Conservation (phyloP, 2,113 vertebrate species). For the Microcebus griseorufus region DNA sequence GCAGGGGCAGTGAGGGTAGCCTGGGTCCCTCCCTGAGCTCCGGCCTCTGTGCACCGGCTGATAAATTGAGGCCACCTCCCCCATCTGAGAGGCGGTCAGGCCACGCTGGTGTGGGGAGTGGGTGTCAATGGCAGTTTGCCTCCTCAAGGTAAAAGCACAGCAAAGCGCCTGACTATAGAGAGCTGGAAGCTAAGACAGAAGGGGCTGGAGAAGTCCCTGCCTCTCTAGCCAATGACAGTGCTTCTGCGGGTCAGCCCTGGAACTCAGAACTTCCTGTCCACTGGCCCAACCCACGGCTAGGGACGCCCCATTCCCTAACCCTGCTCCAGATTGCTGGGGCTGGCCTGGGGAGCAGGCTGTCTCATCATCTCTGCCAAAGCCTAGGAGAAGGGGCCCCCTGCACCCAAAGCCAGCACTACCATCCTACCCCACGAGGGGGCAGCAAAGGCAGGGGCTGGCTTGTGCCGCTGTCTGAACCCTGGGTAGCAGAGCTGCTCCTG, state of each 20-base stretch:
- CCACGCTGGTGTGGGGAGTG: neutral
- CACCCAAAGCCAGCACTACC: neutral
- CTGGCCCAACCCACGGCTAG: neutral
- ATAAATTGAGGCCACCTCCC: neutral
- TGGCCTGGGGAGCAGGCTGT: neutral
- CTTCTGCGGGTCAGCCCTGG: neutral
- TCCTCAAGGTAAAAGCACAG: neutral
- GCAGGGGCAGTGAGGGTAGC: neutral
- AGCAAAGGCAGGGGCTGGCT: neutral
- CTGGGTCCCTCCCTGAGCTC: neutral
- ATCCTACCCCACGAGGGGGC: constrained; percentile 46
- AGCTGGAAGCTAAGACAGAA: neutral
- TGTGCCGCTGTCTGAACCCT: neutral
- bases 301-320: neutral
- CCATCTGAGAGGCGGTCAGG: neutral
- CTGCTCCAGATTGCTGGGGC: neutral
- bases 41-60: neutral
- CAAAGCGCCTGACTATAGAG: neutral
- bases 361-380: neutral
- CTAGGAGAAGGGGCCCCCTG: neutral
- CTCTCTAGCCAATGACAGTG: neutral
- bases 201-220: neutral
- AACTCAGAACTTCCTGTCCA: neutral
- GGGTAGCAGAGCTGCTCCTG: neutral
- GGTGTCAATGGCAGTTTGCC: neutral